phyloP scores from a whole-genome alignment of 2,113 vertebrate genomes.

The Falcunculus frontatus region DNA sequence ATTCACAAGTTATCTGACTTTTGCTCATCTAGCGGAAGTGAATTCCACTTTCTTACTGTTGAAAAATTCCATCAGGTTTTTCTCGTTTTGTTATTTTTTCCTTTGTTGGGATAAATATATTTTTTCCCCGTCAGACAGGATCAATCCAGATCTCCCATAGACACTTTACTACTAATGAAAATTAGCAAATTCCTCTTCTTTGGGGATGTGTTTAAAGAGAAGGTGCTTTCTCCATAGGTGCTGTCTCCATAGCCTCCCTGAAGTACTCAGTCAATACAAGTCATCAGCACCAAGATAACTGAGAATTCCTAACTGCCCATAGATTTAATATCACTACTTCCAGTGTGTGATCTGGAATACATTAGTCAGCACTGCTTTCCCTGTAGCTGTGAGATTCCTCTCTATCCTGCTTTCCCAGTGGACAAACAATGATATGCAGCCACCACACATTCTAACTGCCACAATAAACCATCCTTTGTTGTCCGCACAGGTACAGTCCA shows the following conservation, averaged over 20 bases:
- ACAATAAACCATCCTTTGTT: not conserved
- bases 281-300: not conserved
- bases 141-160: not conserved
- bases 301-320: not conserved
- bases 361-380: not conserved
- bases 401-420: not conserved
- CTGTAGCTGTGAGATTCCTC: not conserved
- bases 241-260: not conserved
- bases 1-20: not conserved
- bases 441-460: not conserved
- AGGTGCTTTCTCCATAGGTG: not conserved
- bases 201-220: not conserved
- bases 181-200: not conserved
- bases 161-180: not conserved
- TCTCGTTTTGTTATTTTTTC: not conserved
- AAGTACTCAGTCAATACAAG: not conserved
- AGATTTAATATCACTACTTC: not conserved
- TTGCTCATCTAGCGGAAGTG: not conserved
- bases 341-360: constrained; percentile 11
- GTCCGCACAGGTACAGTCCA: not conserved
- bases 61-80: not conserved
- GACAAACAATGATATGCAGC: not conserved
- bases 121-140: not conserved
- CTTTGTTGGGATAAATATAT: not conserved
- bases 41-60: not conserved